Evolutionary conservation across 2,113 vertebrate genomes (phyloP).

Genomic region (Cyprinodon variegatus): DNA sequence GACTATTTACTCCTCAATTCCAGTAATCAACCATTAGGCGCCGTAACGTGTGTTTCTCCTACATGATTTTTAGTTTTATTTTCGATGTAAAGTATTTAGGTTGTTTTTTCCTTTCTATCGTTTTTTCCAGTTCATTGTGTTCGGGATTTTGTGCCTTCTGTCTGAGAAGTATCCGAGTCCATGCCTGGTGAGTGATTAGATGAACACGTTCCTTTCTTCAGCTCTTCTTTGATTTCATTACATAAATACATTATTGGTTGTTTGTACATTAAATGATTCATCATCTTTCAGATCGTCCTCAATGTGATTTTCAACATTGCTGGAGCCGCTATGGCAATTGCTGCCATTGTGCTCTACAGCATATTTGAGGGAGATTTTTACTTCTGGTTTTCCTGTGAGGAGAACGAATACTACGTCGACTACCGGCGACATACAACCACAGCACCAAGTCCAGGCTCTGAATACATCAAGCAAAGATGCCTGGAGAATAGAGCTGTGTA

Average conservation of each 20-base stretch:
- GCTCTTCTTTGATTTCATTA: too few relatives aligned
- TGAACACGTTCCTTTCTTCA: not conserved
- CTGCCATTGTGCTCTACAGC: constrained; percentile 60
- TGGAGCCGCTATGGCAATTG: constrained; percentile 53
- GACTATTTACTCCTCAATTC: too few relatives aligned
- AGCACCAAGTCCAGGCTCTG: too few relatives aligned
- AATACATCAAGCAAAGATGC: too few relatives aligned
- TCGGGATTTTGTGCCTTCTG: constrained; percentile 65
- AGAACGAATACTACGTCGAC: too few relatives aligned
- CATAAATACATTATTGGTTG: too few relatives aligned
- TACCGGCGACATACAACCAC: too few relatives aligned
- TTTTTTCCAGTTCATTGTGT: constrained; percentile 56
- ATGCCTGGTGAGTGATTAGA: constrained; percentile 69
- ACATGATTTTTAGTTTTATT: too few relatives aligned
- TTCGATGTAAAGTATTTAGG: not conserved
- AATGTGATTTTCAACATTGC: constrained; percentile 53
- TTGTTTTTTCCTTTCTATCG: not conserved
- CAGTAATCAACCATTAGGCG: too few relatives aligned
- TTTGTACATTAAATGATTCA: not conserved
- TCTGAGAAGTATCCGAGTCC: constrained; percentile 68
- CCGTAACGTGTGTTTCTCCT: too few relatives aligned
- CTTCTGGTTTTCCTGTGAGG: not conserved
- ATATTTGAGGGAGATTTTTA: rapidly evolving
- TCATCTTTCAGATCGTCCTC: constrained; percentile 52
- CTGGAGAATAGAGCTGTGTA: too few relatives aligned